A percentile compares a stretch with the other conserved stretches of the same genome.
Conservation (phyloP, 2,113 vertebrate genomes). For the Boulengeromyrus knoepffleri region DNA sequence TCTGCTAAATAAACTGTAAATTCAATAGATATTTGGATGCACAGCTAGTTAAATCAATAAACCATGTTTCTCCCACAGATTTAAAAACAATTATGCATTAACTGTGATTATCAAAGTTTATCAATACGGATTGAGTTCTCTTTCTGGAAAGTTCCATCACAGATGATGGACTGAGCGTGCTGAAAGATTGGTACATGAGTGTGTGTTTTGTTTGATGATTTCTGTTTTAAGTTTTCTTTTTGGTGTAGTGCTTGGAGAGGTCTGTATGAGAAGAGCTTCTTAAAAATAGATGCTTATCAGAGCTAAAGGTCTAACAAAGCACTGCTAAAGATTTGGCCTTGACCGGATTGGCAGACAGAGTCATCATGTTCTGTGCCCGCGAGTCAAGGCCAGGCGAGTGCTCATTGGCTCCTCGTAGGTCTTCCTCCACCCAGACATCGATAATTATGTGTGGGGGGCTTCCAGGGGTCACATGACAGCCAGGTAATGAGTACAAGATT, state of each 20-base stretch:
- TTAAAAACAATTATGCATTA: not conserved
- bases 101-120: not conserved
- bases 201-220: not conserved
- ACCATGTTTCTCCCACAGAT: not conserved
- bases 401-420: not conserved
- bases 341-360: not conserved
- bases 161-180: not conserved
- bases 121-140: not conserved
- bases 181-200: not conserved
- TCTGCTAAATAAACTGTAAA: not conserved
- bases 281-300: not conserved
- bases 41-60: not conserved
- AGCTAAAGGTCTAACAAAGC: not conserved
- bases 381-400: not conserved
- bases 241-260: no score
- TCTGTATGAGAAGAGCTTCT: not conserved
- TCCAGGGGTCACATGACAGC: constrained; percentile 44
- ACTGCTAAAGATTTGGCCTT: not conserved
- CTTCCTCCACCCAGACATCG: not conserved
- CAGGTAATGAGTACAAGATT: constrained; percentile 47
- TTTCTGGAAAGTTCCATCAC: not conserved
- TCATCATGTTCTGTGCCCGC: not conserved
- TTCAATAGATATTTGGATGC: not conserved
- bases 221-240: not conserved
- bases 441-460: constrained; percentile 46